phyloP scores from a whole-genome alignment of 2,888 invertebrate genomes.

The Bembecia ichneumoniformis region DNA sequence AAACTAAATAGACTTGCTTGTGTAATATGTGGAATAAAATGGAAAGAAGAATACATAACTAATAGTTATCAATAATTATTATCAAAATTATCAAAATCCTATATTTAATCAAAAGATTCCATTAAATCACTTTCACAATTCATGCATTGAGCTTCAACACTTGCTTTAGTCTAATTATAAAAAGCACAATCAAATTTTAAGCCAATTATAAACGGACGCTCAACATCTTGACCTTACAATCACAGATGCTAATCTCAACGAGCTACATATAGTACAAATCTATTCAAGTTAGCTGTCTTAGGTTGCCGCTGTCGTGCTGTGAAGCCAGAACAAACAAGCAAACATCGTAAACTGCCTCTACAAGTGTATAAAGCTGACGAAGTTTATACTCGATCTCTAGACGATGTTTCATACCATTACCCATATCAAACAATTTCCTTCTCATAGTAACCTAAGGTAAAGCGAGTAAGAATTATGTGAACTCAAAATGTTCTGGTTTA shows the following conservation, averaged over 20 bases:
- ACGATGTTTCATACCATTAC: constrained; percentile 17
- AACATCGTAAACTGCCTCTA: constrained; percentile 21
- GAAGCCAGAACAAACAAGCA: constrained; percentile 36
- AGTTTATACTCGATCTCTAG: constrained; percentile 29
- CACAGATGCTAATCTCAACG: constrained; percentile 43
- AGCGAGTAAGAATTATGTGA: no score
- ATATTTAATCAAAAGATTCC: no score
- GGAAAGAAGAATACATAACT: no score
- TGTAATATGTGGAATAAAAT: no score
- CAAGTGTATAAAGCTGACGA: constrained; percentile 35
- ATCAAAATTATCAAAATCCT: no score
- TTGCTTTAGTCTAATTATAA: neutral
- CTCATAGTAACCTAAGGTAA: no score
- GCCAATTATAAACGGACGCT: neutral
- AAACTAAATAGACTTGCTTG: no score
- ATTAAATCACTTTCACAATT: no score
- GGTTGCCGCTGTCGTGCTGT: constrained; percentile 25
- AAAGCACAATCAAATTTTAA: constrained; percentile 1
- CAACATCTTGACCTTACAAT: constrained; percentile 32
- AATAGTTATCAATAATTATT: no score
- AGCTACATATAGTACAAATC: constrained; percentile 30
- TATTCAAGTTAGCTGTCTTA: constrained; percentile 41
- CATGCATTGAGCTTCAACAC: no score
- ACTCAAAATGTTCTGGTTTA: no score
- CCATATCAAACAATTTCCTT: constrained; percentile 1